Evolutionary conservation across 2,888 invertebrate species (phyloP).

Genomic region (Eulithis prunata): DNA sequence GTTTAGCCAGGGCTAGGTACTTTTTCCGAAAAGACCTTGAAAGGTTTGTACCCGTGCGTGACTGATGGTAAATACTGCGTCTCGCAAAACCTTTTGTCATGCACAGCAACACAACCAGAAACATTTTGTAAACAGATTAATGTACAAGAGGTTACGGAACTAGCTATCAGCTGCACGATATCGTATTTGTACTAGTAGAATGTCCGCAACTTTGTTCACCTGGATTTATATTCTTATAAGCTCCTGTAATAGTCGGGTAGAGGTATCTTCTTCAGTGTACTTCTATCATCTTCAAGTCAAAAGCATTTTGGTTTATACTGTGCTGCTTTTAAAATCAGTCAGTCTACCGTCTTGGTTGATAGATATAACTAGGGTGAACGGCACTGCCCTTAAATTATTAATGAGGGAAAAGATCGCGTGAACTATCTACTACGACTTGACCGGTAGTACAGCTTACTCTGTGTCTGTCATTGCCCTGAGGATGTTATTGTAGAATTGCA

Average conservation of each 20-base stretch:
- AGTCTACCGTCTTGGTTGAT: neutral
- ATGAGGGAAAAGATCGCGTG: constrained; percentile 32
- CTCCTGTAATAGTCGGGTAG: neutral
- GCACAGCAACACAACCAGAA: neutral
- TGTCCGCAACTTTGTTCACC: neutral
- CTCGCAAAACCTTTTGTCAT: neutral
- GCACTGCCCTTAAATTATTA: constrained; percentile 43
- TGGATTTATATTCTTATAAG: neutral
- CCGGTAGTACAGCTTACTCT: constrained; percentile 9
- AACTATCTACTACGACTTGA: constrained; percentile 29
- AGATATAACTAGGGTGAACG: constrained; percentile 46
- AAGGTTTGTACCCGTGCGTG: neutral
- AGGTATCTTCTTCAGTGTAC: too few species aligned
- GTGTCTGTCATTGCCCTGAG: constrained; percentile 8
- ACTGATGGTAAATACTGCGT: neutral
- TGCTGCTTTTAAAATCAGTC: neutral
- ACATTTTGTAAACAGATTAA: constrained; percentile 8
- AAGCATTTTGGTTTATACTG: too few species aligned
- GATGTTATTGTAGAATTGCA: constrained; percentile 18
- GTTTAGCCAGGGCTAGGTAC: too few species aligned
- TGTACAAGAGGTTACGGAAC: constrained; percentile 20
- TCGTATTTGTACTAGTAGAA: neutral
- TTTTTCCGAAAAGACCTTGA: too few species aligned
- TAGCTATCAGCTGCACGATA: constrained; percentile 30
- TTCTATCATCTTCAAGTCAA: too few species aligned